phyloP scores from a whole-genome alignment of 2,888 invertebrate species.

The Tupiocoris notatus region DNA sequence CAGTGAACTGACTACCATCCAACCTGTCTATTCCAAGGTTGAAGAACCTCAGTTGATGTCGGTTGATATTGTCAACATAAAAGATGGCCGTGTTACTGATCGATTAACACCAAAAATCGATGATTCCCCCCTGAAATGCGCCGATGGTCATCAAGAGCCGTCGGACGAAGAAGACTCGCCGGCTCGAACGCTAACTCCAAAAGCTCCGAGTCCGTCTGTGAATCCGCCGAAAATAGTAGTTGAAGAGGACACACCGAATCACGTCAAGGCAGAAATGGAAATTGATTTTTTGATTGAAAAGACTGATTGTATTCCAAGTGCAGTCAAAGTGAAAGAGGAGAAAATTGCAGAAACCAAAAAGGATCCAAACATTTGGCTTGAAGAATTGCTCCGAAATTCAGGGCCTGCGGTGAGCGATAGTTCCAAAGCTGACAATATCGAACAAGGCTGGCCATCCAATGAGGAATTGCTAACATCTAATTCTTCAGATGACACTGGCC shows the following conservation, averaged over 20 bases:
- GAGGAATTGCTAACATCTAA: slow-evolving; percentile 30
- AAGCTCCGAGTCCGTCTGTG: background rate
- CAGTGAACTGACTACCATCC: slow-evolving; percentile 2
- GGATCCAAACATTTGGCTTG: slow-evolving; percentile 25
- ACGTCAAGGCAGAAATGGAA: slow-evolving; percentile 41
- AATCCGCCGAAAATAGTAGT: slow-evolving; percentile 27
- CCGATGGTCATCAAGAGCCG: background rate
- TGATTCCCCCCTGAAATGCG: background rate
- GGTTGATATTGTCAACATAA: slow-evolving; percentile 13
- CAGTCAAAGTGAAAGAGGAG: background rate
- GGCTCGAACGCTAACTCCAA: background rate
- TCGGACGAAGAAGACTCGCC: background rate
- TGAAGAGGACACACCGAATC: slow-evolving; percentile 33
- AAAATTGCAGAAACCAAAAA: slow-evolving; percentile 15
- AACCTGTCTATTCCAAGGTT: slow-evolving; percentile 11
- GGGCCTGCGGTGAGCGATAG: background rate
- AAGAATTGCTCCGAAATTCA: slow-evolving; percentile 20
- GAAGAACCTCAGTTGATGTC: slow-evolving; percentile 4
- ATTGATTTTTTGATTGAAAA: slow-evolving; percentile 35
- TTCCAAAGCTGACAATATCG: background rate
- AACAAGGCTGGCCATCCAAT: slow-evolving; percentile 35
- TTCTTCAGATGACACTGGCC: background rate
- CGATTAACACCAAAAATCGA: background rate
- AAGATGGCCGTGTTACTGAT: background rate
- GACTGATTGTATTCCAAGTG: background rate